Evolutionary conservation across 2,113 vertebrate species (phyloP).

Genomic region (Argyrosomus japonicus): DNA sequence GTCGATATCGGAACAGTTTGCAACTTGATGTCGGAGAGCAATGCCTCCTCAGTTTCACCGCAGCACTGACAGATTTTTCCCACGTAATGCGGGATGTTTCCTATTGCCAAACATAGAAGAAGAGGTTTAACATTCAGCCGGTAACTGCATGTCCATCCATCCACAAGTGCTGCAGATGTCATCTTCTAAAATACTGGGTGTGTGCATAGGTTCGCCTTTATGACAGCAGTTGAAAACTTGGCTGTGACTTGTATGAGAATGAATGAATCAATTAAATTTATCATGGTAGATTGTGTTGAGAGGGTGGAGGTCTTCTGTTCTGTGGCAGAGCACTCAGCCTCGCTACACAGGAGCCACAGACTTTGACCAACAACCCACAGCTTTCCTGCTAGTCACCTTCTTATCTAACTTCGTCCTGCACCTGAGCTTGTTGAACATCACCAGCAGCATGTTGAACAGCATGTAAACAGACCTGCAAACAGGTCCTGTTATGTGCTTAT

Average conservation of each 20-base stretch:
- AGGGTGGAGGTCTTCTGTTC: too few species aligned
- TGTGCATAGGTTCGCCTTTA: background rate
- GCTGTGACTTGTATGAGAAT: background rate
- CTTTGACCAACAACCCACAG: too few species aligned
- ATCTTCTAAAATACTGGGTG: background rate
- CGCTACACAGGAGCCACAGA: too few species aligned
- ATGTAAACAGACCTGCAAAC: background rate
- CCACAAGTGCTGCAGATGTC: background rate
- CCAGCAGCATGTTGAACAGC: background rate
- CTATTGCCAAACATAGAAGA: background rate
- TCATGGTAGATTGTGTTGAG: background rate
- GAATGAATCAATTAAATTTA: background rate
- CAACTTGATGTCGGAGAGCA: conserved; percentile 25
- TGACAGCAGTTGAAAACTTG: background rate
- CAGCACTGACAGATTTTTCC: background rate
- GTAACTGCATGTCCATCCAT: background rate
- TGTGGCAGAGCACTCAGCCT: too few species aligned
- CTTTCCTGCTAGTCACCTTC: too few species aligned
- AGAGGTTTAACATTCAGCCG: background rate
- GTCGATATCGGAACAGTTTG: conserved; percentile 10
- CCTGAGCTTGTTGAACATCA: background rate
- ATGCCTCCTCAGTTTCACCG: conserved; percentile 22
- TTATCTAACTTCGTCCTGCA: background rate
- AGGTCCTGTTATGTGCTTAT: background rate
- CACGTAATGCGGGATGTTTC: background rate